Evolutionary conservation across 2,113 vertebrate genomes (phyloP).

Genomic region (Colossoma macropomum): DNA sequence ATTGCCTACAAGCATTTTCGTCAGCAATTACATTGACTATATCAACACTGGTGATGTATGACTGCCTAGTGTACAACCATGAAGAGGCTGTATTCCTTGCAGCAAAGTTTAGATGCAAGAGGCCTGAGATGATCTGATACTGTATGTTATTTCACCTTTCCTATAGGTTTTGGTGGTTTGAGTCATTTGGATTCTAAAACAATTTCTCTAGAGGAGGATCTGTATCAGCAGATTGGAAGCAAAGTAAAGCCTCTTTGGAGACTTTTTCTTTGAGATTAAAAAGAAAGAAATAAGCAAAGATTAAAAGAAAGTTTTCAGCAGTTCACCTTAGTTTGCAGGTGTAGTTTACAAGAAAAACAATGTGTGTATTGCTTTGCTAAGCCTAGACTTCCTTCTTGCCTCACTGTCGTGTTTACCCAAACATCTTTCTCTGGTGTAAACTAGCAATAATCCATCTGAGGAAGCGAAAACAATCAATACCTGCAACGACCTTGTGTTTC

Average conservation of each 20-base stretch:
- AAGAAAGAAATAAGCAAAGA: neutral
- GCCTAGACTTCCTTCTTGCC: neutral
- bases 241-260: neutral
- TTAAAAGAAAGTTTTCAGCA: neutral
- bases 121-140: too few species aligned
- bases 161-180: too few species aligned
- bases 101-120: too few species aligned
- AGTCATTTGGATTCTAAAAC: neutral
- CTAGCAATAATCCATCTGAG: neutral
- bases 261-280: neutral
- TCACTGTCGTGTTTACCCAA: neutral
- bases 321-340: neutral
- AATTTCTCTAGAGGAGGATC: neutral
- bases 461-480: neutral
- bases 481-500: neutral
- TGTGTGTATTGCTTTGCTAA: neutral
- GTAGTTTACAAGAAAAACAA: neutral
- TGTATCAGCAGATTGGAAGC: neutral
- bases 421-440: neutral
- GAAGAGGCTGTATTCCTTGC: too few species aligned
- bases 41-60: too few species aligned
- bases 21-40: too few species aligned
- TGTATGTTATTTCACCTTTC: neutral
- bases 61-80: too few species aligned
- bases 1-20: too few species aligned